Percentiles rank a stretch among this genome's conserved stretches.
Evolutionary conservation across 1,140 invertebrate genomes (phyloP).

Genomic region (Alviniconcha marisindica): DNA sequence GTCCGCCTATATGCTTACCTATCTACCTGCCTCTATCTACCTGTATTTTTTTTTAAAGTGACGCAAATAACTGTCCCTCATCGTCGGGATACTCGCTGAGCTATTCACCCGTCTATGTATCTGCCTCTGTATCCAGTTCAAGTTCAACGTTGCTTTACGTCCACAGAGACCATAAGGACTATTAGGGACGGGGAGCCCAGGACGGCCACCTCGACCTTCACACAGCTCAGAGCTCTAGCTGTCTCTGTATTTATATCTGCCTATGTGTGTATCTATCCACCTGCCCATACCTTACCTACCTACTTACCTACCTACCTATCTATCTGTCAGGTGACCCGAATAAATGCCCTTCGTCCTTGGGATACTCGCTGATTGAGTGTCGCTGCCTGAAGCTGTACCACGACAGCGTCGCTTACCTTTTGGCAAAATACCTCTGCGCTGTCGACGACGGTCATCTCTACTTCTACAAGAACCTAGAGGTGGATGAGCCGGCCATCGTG

Average conservation of each 20-base stretch:
- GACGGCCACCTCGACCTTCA: no score
- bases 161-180: no score
- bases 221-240: no score
- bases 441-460: neutral
- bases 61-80: neutral
- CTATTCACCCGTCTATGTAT: neutral
- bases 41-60: no score
- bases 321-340: neutral
- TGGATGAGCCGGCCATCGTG: neutral
- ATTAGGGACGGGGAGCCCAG: no score
- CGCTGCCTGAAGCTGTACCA: neutral
- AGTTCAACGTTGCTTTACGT: no score
- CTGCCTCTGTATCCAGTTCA: neutral
- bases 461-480: neutral
- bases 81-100: neutral
- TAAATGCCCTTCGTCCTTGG: neutral
- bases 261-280: no score
- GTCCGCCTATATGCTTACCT: no score
- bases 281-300: no score
- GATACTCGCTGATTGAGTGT: neutral
- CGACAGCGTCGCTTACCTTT: neutral
- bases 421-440: neutral
- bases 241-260: no score
- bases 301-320: no score
- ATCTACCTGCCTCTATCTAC: no score